Evolutionary conservation across 2,113 vertebrate genomes (phyloP).

Genomic region (Corydoras sp.): DNA sequence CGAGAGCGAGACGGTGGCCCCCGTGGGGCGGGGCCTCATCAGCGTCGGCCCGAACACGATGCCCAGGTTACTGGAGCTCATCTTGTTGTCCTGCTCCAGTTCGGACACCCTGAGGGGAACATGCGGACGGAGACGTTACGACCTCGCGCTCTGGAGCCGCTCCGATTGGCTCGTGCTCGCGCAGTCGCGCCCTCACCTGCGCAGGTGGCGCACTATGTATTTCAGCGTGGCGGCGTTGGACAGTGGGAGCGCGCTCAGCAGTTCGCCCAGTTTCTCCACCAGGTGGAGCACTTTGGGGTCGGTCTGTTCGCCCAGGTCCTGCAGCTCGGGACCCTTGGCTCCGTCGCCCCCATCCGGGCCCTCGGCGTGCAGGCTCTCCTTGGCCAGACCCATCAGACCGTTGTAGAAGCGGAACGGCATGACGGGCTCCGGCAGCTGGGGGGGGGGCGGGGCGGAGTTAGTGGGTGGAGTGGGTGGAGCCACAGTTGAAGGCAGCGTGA

Average conservation of each 20-base stretch:
- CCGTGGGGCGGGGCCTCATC: conserved; percentile 86
- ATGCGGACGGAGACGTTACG: neutral
- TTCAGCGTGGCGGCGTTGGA: conserved; percentile 76
- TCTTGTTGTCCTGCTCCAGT: conserved; percentile 88
- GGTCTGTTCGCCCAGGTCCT: conserved; percentile 63
- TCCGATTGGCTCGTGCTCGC: neutral
- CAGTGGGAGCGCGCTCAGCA: conserved; percentile 71
- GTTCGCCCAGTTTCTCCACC: conserved; percentile 72
- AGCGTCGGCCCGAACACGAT: conserved; percentile 91
- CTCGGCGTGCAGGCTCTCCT: conserved; percentile 77
- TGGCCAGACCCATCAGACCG: conserved; percentile 85
- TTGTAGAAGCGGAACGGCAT: conserved; percentile 87
- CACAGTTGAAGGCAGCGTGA: neutral
- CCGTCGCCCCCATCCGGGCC: conserved; percentile 46
- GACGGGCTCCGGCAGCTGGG: conserved; percentile 87
- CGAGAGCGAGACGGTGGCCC: conserved; percentile 87
- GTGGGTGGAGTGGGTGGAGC: too few relatives aligned
- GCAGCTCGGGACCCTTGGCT: conserved; percentile 58
- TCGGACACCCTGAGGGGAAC: conserved; percentile 76
- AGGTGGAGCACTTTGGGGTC: conserved; percentile 64
- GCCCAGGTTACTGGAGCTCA: conserved; percentile 88
- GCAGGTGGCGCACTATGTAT: conserved; percentile 80
- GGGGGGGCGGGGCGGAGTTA: too few relatives aligned
- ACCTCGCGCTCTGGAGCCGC: neutral
- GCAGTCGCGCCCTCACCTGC: conserved; percentile 64